A percentile compares a stretch with the other conserved stretches of the same genome.
phyloP scores from a whole-genome alignment of 2,797 vertebrate genomes.

The Fistularia commersonii region DNA sequence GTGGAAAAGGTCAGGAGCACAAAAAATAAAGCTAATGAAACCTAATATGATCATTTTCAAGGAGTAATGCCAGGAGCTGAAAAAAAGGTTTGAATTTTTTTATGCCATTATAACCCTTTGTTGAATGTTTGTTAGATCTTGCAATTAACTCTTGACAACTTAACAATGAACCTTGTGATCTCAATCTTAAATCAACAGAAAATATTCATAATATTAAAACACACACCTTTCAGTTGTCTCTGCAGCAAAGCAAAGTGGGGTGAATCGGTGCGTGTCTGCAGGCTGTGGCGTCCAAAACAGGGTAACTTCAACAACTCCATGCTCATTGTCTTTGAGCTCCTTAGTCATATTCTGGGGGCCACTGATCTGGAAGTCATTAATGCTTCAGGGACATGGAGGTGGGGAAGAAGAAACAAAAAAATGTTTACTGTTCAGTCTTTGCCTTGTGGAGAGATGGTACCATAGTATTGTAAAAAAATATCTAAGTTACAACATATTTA shows the following conservation, averaged over 20 bases:
- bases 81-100: too few relatives aligned
- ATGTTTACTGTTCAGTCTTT: not conserved
- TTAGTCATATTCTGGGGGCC: slow-evolving; percentile 64
- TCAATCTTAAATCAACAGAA: not conserved
- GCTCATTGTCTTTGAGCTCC: slow-evolving; percentile 2
- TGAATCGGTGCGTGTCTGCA: slow-evolving; percentile 35
- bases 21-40: not conserved
- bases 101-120: too few relatives aligned
- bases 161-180: too few relatives aligned
- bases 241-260: slow-evolving; percentile 71
- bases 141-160: not conserved
- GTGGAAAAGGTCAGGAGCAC: not conserved
- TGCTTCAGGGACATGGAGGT: slow-evolving; percentile 41
- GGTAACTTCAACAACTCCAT: slow-evolving; percentile 30
- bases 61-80: too few relatives aligned
- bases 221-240: slow-evolving; percentile 60
- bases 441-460: too few relatives aligned
- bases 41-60: too few relatives aligned
- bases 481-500: too few relatives aligned
- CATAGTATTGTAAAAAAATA: too few relatives aligned
- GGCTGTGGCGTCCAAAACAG: slow-evolving; percentile 61
- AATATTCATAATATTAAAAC: not conserved
- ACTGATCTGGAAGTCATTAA: slow-evolving; percentile 68
- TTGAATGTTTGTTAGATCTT: too few relatives aligned
- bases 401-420: not conserved